Percentiles rank a stretch among this genome's conserved stretches.
phyloP scores from a whole-genome alignment of 2,113 vertebrate genomes.

The Hemicordylus capensis region DNA sequence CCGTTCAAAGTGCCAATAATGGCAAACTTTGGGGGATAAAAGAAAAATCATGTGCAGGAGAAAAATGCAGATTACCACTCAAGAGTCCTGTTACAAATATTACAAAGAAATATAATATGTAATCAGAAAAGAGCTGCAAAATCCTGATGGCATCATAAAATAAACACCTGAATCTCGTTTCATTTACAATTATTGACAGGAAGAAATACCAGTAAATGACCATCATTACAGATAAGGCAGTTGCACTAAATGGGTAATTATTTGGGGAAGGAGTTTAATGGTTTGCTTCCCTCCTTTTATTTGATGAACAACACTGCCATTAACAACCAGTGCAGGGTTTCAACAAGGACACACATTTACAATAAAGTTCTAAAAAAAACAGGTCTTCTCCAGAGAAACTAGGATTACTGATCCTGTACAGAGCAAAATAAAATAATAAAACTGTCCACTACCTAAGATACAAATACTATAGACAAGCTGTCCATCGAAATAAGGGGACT shows the following conservation, averaged over 20 bases:
- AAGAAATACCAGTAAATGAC: slow-evolving; percentile 21
- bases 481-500: neutral
- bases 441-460: neutral
- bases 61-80: slow-evolving; percentile 57
- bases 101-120: slow-evolving; percentile 45
- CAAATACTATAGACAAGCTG: neutral
- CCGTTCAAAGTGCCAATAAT: slow-evolving; percentile 15
- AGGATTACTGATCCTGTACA: neutral
- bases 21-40: slow-evolving; percentile 16
- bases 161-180: slow-evolving; percentile 50
- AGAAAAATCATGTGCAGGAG: slow-evolving; percentile 9
- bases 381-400: neutral
- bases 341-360: slow-evolving; percentile 27
- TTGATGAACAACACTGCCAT: slow-evolving; percentile 41
- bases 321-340: slow-evolving; percentile 59
- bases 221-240: slow-evolving; percentile 32
- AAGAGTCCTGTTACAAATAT: slow-evolving; percentile 55
- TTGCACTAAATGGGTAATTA: slow-evolving; percentile 26
- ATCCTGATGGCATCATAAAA: slow-evolving; percentile 45
- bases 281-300: slow-evolving; percentile 27
- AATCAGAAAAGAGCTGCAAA: slow-evolving; percentile 54
- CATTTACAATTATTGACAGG: slow-evolving; percentile 42
- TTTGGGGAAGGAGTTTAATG: slow-evolving; percentile 20
- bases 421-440: neutral
- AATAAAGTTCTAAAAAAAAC: neutral